Conservation (phyloP, 2,113 vertebrate genomes). For the Cygnus atratus region DNA sequence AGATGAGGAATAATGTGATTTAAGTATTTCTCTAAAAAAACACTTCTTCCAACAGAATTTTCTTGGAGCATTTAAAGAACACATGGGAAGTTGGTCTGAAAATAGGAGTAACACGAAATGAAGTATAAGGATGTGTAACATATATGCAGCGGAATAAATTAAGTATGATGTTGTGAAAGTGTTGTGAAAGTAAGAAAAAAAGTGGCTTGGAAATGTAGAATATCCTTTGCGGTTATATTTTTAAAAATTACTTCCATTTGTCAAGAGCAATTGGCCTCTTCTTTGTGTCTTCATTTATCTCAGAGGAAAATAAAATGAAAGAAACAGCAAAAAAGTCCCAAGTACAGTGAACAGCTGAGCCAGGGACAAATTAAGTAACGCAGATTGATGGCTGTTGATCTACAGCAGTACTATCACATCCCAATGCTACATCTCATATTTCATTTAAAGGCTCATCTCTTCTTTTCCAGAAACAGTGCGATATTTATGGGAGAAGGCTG, state of each 20-base stretch:
- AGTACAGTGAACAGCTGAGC: slow-evolving; percentile 52
- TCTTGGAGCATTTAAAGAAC: not conserved
- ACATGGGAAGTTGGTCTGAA: not conserved
- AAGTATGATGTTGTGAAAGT: not conserved
- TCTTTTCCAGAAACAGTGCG: slow-evolving; percentile 35
- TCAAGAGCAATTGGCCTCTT: slow-evolving; percentile 35
- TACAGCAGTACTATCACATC: slow-evolving; percentile 29
- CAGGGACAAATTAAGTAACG: slow-evolving; percentile 64
- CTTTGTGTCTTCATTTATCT: slow-evolving; percentile 60
- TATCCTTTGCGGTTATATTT: not conserved
- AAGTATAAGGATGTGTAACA: slow-evolving; percentile 1
- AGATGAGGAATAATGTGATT: not conserved
- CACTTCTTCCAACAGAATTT: not conserved
- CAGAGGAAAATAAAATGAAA: slow-evolving; percentile 49
- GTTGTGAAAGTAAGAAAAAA: not conserved
- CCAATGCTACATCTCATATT: slow-evolving; percentile 39
- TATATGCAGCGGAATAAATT: slow-evolving; percentile 2
- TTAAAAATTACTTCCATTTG: slow-evolving; percentile 21
- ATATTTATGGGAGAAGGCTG: slow-evolving; percentile 27
- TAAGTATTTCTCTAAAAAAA: not conserved
- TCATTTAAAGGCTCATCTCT: slow-evolving; percentile 33
- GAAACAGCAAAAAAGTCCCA: slow-evolving; percentile 40
- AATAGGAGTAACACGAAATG: not conserved
- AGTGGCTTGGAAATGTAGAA: not conserved
- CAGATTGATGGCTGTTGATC: slow-evolving; percentile 64